Evolutionary conservation across 2,797 vertebrate genomes (phyloP).

Genomic region (Notamacropus eugenii): DNA sequence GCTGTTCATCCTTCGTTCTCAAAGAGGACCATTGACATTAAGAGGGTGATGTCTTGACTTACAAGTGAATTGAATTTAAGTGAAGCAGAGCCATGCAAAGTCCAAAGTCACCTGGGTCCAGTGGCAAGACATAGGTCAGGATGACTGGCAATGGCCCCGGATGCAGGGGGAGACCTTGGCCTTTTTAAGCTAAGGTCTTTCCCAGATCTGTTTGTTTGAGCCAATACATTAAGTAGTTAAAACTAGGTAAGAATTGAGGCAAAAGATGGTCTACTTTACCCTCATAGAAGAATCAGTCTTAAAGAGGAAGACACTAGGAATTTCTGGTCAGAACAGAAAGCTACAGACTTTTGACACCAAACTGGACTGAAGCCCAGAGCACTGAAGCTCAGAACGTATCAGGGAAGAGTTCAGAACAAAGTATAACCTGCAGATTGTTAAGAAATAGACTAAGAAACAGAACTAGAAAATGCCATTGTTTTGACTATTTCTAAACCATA

Average conservation of each 20-base stretch:
- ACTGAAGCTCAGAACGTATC: not conserved
- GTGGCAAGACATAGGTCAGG: too few species aligned
- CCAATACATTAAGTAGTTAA: not conserved
- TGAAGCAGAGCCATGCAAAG: not conserved
- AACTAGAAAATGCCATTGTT: slow-evolving; percentile 54
- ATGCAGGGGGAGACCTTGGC: not conserved
- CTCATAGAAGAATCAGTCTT: not conserved
- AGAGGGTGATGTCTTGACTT: not conserved
- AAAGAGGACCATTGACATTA: not conserved
- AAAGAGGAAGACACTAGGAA: not conserved
- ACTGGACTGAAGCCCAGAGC: not conserved
- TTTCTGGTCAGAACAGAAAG: not conserved
- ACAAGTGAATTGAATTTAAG: not conserved
- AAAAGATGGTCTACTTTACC: not conserved
- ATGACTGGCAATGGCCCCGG: too few species aligned
- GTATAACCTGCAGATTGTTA: not conserved
- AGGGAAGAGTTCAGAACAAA: not conserved
- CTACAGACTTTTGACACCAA: not conserved
- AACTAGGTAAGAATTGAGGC: not conserved
- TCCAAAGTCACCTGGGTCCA: not conserved
- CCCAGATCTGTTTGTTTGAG: not conserved
- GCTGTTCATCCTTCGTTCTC: not conserved
- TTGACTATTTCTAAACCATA: slow-evolving; percentile 46
- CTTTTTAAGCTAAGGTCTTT: not conserved
- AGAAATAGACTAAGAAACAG: slow-evolving; percentile 2